phyloP scores from a whole-genome alignment of 35 echinoderm and acorn worm genomes.

The Heliocidaris tuberculata region DNA sequence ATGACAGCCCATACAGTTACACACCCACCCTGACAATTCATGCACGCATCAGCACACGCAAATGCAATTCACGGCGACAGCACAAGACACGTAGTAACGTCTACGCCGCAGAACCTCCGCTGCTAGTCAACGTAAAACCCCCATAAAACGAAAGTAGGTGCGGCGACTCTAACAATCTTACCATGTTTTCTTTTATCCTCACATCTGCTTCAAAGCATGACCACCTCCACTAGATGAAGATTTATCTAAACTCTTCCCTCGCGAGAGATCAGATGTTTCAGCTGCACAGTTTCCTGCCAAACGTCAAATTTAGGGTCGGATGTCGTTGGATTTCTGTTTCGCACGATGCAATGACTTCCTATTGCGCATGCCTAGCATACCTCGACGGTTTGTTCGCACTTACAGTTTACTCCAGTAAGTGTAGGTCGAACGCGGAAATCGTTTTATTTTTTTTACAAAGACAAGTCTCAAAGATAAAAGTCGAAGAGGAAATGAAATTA shows the following conservation, averaged over 20 bases:
- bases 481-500: neutral
- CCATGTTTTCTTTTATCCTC: neutral
- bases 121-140: neutral
- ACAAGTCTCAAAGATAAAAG: neutral
- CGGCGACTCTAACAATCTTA: neutral
- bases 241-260: neutral
- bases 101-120: neutral
- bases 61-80: neutral
- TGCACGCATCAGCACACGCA: neutral
- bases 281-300: neutral
- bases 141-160: conserved; percentile 26
- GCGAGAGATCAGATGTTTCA: neutral
- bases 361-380: conserved; percentile 41
- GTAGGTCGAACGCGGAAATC: neutral
- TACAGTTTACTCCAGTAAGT: conserved; percentile 2
- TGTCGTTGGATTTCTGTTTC: neutral
- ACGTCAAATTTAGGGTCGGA: neutral
- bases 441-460: neutral
- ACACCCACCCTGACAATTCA: neutral
- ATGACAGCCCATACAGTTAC: neutral
- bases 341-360: neutral
- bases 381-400: conserved; percentile 1
- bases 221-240: neutral
- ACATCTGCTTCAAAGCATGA: neutral
- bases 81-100: neutral